Conservation (phyloP, 1,140 invertebrate genomes). For the Nephotettix cincticeps region DNA sequence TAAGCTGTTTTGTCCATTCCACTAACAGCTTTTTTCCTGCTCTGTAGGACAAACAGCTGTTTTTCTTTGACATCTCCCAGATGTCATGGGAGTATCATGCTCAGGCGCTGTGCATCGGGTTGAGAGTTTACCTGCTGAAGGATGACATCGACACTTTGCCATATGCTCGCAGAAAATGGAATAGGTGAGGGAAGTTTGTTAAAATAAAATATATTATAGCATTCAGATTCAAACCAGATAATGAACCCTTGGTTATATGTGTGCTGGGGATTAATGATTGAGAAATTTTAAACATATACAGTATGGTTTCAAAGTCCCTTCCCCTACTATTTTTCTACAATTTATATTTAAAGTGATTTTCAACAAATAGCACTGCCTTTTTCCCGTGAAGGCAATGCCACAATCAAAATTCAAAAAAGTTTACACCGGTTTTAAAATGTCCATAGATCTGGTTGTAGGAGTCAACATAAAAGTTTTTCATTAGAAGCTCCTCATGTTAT, state of each 20-base stretch:
- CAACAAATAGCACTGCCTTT: not conserved
- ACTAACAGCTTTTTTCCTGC: too few relatives aligned
- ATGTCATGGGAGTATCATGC: constrained; percentile 61
- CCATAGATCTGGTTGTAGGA: not conserved
- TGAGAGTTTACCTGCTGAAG: constrained; percentile 61
- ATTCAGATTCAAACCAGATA: not conserved
- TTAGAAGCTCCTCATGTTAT: too few relatives aligned
- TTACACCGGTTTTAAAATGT: too few relatives aligned
- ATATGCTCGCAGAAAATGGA: constrained; percentile 37
- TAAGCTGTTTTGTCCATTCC: too few relatives aligned
- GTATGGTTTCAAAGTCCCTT: too few relatives aligned
- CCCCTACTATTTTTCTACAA: too few relatives aligned
- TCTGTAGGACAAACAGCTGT: constrained; percentile 60
- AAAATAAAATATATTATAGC: not conserved
- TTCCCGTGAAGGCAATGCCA: not conserved
- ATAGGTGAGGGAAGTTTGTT: constrained; percentile 31
- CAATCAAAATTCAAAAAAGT: too few relatives aligned
- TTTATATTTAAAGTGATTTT: too few relatives aligned
- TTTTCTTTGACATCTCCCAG: constrained; percentile 64
- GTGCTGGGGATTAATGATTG: not conserved
- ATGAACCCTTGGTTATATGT: not conserved
- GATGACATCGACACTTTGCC: constrained; percentile 57
- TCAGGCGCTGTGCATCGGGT: constrained; percentile 56
- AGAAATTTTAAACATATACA: not conserved
- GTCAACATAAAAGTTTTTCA: too few relatives aligned